phyloP scores from a whole-genome alignment of 1,140 invertebrate species.

The Drosophila teissieri region DNA sequence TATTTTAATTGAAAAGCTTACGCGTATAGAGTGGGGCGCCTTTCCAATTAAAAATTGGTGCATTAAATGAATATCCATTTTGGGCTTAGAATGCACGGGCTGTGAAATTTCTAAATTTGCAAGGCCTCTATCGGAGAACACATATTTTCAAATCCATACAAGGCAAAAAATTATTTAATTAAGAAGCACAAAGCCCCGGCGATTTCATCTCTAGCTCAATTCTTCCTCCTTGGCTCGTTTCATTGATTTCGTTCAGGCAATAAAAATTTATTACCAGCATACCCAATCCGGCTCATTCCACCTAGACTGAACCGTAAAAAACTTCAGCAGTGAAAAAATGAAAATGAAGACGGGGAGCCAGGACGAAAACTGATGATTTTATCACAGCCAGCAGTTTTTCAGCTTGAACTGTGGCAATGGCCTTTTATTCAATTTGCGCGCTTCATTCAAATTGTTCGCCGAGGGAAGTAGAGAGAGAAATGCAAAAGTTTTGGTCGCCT shows the following conservation, averaged over 20 bases:
- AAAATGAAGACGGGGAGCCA: conserved; percentile 6
- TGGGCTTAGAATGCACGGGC: too few relatives aligned
- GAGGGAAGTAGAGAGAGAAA: conserved; percentile 12
- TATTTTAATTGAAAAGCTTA: too few relatives aligned
- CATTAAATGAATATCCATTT: too few relatives aligned
- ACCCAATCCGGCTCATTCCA: conserved; percentile 8
- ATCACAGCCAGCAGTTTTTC: conserved; percentile 71
- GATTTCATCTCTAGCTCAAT: conserved; percentile 21
- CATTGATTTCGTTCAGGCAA: conserved; percentile 71
- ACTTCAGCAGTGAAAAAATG: conserved; percentile 14
- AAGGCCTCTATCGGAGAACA: background rate
- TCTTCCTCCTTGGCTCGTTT: conserved; percentile 19
- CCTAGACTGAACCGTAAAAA: conserved; percentile 33
- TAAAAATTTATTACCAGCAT: conserved; percentile 65
- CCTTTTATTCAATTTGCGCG: conserved; percentile 72
- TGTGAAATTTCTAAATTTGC: background rate
- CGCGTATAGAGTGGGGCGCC: too few relatives aligned
- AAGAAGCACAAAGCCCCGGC: conserved; percentile 26
- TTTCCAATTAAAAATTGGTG: too few relatives aligned
- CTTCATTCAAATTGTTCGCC: conserved; percentile 64
- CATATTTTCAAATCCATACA: background rate
- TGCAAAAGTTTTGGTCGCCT: conserved; percentile 52
- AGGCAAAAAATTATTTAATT: conserved; percentile 57
- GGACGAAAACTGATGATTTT: conserved; percentile 67
- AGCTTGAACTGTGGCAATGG: conserved; percentile 66